Evolutionary conservation across 2,797 vertebrate genomes (phyloP).

Genomic region (Oreonectes daqikongensis): DNA sequence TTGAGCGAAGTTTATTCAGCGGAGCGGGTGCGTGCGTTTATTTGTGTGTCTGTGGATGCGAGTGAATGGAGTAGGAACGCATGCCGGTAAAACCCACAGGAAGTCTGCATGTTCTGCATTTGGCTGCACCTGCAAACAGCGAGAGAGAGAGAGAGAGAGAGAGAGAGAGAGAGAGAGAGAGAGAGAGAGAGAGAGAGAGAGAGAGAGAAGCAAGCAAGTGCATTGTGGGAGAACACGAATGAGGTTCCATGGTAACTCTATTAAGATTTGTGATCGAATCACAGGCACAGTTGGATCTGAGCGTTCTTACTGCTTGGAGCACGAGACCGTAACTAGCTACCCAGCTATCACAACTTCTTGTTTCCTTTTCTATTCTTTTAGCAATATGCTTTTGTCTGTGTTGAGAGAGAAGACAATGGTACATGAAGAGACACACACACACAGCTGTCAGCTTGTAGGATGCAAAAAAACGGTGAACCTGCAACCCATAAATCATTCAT

Average conservation of each 20-base stretch:
- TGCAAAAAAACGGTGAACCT: background rate
- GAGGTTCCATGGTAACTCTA: slow-evolving; percentile 53
- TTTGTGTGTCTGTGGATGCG: slow-evolving; percentile 17
- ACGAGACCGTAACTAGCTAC: slow-evolving; percentile 6
- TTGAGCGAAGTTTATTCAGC: background rate
- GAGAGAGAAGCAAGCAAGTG: background rate
- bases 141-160: slow-evolving; percentile 26
- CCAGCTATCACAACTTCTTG: slow-evolving; percentile 15
- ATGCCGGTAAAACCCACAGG: slow-evolving; percentile 51
- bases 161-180: slow-evolving; percentile 8
- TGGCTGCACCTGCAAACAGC: slow-evolving; percentile 52
- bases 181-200: too few relatives aligned
- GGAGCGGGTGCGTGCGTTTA: background rate
- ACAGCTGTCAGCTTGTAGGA: background rate
- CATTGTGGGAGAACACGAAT: slow-evolving; percentile 29
- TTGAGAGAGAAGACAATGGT: slow-evolving; percentile 24
- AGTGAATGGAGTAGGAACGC: background rate
- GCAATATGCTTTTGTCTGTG: slow-evolving; percentile 19
- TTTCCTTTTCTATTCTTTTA: slow-evolving; percentile 24
- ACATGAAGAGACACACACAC: too few relatives aligned
- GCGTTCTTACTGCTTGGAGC: slow-evolving; percentile 2
- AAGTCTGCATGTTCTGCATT: slow-evolving; percentile 41
- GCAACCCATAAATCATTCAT: slow-evolving; percentile 4
- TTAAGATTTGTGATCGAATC: slow-evolving; percentile 52
- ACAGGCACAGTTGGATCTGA: slow-evolving; percentile 47